A percentile compares a stretch with the other conserved stretches of the same genome.
These are phyloP conservation scores for Opisthocomus hoazin DNA, from an alignment of 2,113 vertebrate genomes.

Conservation along the genomic window DNA sequence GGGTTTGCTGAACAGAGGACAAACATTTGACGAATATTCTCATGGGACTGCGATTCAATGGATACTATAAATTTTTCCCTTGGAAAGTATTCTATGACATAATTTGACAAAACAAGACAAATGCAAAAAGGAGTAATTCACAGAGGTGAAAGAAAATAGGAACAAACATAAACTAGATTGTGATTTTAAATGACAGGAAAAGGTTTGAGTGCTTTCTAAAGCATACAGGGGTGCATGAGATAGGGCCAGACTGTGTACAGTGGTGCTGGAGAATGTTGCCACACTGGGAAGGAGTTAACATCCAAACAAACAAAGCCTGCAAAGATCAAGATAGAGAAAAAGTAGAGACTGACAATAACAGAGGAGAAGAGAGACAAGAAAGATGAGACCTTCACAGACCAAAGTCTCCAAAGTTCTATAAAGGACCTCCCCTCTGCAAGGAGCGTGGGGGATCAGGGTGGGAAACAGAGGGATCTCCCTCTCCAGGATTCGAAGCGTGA, in stretches of 20 bases:
- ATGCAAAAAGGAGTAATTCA: neutral
- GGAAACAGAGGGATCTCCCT: neutral
- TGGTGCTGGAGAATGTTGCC: neutral
- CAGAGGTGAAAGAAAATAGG: neutral
- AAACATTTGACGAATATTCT: constrained; percentile 6
- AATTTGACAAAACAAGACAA: neutral
- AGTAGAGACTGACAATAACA: neutral
- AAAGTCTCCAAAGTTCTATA: neutral
- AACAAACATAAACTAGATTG: neutral
- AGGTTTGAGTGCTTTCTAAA: neutral
- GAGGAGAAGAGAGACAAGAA: neutral
- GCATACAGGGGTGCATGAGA: neutral
- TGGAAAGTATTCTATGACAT: neutral
- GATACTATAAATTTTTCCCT: neutral
- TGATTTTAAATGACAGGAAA: neutral
- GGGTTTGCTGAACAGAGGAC: neutral
- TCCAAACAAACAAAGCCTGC: neutral
- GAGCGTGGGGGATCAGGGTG: accelerated
- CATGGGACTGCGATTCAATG: neutral
- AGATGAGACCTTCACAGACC: neutral
- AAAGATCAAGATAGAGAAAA: neutral
- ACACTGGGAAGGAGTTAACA: neutral
- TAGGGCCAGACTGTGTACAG: accelerated
- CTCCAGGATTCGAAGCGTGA: neutral
- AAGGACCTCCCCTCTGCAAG: neutral